Evolutionary conservation across 2,113 vertebrate species (phyloP), one percentile per base, ranked within the genome.

Genomic region (Malurus melanocephalus): DNA sequence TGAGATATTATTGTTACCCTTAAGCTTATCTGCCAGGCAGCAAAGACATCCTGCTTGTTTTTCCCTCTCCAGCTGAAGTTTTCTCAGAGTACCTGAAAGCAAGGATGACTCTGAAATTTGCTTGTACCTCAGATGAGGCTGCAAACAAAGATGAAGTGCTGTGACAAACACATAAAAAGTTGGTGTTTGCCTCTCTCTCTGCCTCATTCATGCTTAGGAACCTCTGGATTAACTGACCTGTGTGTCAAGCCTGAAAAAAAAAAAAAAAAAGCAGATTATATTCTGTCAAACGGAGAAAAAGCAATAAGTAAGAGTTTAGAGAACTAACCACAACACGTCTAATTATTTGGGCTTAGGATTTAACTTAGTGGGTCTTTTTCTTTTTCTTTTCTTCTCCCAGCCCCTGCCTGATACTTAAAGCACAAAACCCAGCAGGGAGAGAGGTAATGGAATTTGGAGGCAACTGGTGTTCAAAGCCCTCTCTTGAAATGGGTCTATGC

Each of bases 391-490:
- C 87, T 95, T 95, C 62, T 88, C 59, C n/a, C 28, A 93, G 64
- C 26, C 71, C 27, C 81, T 90, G 87, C 67, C 69, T 84, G 90
- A 93, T 93, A 72, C 74, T 96, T 81, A 86, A 91, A 72, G 75
- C 67, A 96, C 88, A 96, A 96, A 95, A 94, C 92, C 74, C 93
- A 93, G 94, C 95, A 76, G 94, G 95, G 92, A 88, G 73, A 93
- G 86, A 83, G 51, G 93, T 94, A 93, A 95, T 88, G 90, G 93
- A 94, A 95, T 96, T 94, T 93, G 86, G 66, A 93, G 66, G 80
- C 69, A 86, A 95, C 83, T 81, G 92, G n/a, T 92, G 73, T 95
- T 95, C 94, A 92, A 95, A 96, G 94, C 12, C 53, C 55, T 91
- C 1, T 1, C 59, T 80, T 91, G 80, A 83, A 94, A 95, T 84